Base-by-base conservation (phyloP, 2,888 invertebrate species). In the Chirona hameri region DNA sequence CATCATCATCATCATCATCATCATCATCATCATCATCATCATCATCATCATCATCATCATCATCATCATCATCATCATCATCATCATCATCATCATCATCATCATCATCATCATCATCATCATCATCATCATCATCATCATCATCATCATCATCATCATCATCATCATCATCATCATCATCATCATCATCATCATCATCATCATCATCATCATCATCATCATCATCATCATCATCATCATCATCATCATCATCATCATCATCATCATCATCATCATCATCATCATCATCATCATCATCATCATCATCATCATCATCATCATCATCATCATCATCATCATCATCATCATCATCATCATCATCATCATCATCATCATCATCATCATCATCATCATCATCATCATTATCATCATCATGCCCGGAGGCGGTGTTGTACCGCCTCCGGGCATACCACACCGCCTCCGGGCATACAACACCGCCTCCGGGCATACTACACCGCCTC, bases 21-120 rank as follows among this genome's bases (percentile, higher is more conserved):
- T n/a, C n/a, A n/a, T n/a, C n/a, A n/a, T n/a, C n/a, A n/a, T n/a
- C n/a, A n/a, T n/a, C n/a, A n/a, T n/a, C n/a, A n/a, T n/a, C n/a
- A n/a, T n/a, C n/a, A n/a, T n/a, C 65, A n/a, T 65, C 65, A 65
- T 65, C 65, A n/a, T 65, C 65, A 65, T n/a, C 65, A n/a, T 65
- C 65, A 65, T 65, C 65, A 65, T 65, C 65, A n/a, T 65, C 65
- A 65, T 65, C 65, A n/a, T 65, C 65, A 65, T 65, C 65, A 65
- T 65, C 65, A 65, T 65, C 65, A 65, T 65, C 65, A 65, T 65
- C 65, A n/a, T 65, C 65, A n/a, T 65, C 65, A 65, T 65, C 65
- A 65, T 65, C 65, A 65, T 65, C 65, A 65, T 65, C 65, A 65
- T 65, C 65, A n/a, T 65, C 65, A 65, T 65, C 65, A 65, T 65